These are phyloP conservation scores for Arizona elegans DNA, from an alignment of 2,113 vertebrate genomes.

Conservation along the genomic window DNA sequence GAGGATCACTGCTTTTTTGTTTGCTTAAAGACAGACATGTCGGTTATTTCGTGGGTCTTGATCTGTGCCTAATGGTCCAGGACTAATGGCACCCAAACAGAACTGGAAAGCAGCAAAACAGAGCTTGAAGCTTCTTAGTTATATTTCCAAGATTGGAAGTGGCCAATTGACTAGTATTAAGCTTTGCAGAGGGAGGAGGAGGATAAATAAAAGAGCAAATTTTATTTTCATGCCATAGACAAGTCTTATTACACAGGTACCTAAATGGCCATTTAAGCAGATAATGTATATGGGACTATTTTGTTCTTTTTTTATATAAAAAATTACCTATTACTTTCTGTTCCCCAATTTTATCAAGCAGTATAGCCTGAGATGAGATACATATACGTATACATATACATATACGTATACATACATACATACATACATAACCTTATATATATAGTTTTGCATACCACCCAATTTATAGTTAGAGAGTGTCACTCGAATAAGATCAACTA, in stretches of 20 bases:
- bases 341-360: background rate
- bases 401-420: too few species aligned
- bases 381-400: too few species aligned
- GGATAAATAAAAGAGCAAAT: background rate
- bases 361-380: too few species aligned
- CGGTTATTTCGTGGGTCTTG: background rate
- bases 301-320: background rate
- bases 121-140: background rate
- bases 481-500: background rate
- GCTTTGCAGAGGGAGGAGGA: background rate
- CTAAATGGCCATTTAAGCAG: background rate
- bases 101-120: background rate
- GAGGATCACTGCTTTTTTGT: background rate
- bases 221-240: background rate
- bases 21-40: background rate
- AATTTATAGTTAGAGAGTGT: background rate
- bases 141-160: background rate
- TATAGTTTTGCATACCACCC: background rate
- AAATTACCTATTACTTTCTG: background rate
- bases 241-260: background rate
- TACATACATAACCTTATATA: too few species aligned
- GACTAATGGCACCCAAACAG: background rate
- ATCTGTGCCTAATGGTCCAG: background rate
- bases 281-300: background rate
- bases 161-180: background rate